Evolutionary conservation across 2,113 vertebrate genomes (phyloP), one percentile per base, ranked within the genome.

Genomic region (Scomber japonicus): DNA sequence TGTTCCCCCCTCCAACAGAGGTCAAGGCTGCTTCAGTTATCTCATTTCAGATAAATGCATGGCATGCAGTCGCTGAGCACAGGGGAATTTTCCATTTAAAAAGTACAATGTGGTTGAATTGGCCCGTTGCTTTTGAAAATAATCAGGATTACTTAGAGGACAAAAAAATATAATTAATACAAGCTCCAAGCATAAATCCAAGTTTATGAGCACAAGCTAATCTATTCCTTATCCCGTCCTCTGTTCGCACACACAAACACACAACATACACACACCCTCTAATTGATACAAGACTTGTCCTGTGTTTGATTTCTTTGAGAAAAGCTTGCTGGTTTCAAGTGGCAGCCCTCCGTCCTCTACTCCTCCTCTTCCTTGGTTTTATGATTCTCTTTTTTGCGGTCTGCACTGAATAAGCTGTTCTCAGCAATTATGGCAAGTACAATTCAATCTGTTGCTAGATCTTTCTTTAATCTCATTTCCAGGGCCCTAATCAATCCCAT

Each of bases 381-480:
- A 94, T 88, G 91, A 78, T 76, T 83, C 85, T 74, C 82, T 93
- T 91, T 92, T 88, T 93, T 95, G 93, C 70, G 93, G 94, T 92
- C 91, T 93, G 91, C 72, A 61, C 90, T 94, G 90, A 92, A 93
- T 93, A 94, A 95, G 92, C 92, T 95, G 94, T 94, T 95, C 94
- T 93, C 94, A 92, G 93, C 92, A 94, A 92, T 94, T 92, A 95
- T 91, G 86, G 92, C 91, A 92, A 93, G 93, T 94, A 94, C 93
- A 93, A 93, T 91, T 95, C 88, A 91, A 86, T 46, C 40, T 94
- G 92, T 92, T 94, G 89, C 85, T 92, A 89, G 90, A 91, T 88
- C 86, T 94, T 92, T 81, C 86, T 89, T 92, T 94, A 90, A 93
- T 91, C 80, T 91, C 84, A 93, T 95, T 93, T 95, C 72, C 69